These are phyloP conservation scores for Himalopsyche japonica DNA, from an alignment of 2,888 invertebrate species.

Conservation along the genomic window DNA sequence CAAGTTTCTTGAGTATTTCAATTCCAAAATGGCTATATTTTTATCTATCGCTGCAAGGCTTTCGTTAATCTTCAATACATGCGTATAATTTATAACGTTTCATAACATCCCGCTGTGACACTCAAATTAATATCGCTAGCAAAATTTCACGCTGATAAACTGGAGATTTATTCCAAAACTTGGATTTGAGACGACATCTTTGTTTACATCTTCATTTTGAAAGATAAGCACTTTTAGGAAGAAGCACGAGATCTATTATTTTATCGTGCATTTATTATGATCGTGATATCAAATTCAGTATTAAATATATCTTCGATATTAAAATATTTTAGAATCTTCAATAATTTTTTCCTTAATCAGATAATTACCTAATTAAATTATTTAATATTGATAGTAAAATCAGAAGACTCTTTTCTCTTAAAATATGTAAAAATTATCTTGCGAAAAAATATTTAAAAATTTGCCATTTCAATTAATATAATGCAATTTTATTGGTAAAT, in stretches of 20 bases:
- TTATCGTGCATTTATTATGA: too few relatives aligned
- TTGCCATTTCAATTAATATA: too few relatives aligned
- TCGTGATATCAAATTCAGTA: too few relatives aligned
- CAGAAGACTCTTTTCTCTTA: too few relatives aligned
- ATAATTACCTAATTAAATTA: too few relatives aligned
- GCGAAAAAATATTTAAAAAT: too few relatives aligned
- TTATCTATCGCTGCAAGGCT: not conserved
- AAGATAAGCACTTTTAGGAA: not conserved
- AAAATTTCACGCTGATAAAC: not conserved
- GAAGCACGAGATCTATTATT: not conserved
- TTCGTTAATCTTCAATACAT: not conserved
- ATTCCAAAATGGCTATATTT: not conserved
- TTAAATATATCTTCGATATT: too few relatives aligned
- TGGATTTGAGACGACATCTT: not conserved
- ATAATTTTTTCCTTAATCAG: too few relatives aligned
- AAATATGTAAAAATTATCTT: too few relatives aligned
- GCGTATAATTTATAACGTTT: not conserved
- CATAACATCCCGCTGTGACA: not conserved
- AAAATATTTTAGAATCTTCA: too few relatives aligned
- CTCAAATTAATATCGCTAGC: not conserved
- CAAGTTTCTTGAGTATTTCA: not conserved
- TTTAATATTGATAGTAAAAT: too few relatives aligned
- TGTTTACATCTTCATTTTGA: not conserved
- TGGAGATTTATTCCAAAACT: not conserved
- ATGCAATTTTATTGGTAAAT: too few relatives aligned